phyloP scores from a whole-genome alignment of 2,888 invertebrate genomes.

The Neoascia interrupta region DNA sequence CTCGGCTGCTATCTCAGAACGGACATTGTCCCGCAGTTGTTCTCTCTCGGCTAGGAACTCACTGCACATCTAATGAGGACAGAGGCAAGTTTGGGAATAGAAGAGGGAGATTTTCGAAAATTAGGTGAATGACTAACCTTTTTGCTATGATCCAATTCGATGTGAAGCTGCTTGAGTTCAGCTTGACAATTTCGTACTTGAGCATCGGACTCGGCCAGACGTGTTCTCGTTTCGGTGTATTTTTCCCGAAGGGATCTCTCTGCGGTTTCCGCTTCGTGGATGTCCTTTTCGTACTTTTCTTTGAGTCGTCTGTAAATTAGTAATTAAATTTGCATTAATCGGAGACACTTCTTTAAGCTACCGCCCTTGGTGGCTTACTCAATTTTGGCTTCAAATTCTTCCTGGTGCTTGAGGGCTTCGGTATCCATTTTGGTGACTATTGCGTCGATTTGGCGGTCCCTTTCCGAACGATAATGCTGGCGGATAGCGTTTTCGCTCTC shows the following conservation, averaged over 20 bases:
- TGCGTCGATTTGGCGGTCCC: slow-evolving; percentile 88
- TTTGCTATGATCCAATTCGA: slow-evolving; percentile 83
- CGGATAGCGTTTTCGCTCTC: slow-evolving; percentile 85
- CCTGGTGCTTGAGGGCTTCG: slow-evolving; percentile 76
- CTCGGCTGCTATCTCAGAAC: slow-evolving; percentile 83
- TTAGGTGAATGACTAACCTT: slow-evolving; percentile 83
- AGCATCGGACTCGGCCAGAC: slow-evolving; percentile 85
- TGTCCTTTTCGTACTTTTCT: slow-evolving; percentile 88
- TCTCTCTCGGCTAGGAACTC: slow-evolving; percentile 82
- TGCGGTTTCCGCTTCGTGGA: slow-evolving; percentile 84
- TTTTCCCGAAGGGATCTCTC: slow-evolving; percentile 85
- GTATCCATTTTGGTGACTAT: slow-evolving; percentile 79
- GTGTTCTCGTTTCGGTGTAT: slow-evolving; percentile 84
- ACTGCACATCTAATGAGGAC: slow-evolving; percentile 78
- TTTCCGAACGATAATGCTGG: slow-evolving; percentile 85
- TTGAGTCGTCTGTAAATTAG: slow-evolving; percentile 83
- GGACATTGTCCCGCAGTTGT: slow-evolving; percentile 82
- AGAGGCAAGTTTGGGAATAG: no score
- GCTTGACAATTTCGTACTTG: slow-evolving; percentile 82
- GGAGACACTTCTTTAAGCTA: no score
- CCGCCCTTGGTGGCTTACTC: slow-evolving; percentile 69
- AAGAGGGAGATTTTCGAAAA: no score
- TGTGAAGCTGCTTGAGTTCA: slow-evolving; percentile 84
- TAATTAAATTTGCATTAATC: slow-evolving; percentile 13
- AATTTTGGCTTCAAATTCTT: slow-evolving; percentile 78